Conservation (phyloP, 1,140 invertebrate species). For the Drosophila pandora region DNA sequence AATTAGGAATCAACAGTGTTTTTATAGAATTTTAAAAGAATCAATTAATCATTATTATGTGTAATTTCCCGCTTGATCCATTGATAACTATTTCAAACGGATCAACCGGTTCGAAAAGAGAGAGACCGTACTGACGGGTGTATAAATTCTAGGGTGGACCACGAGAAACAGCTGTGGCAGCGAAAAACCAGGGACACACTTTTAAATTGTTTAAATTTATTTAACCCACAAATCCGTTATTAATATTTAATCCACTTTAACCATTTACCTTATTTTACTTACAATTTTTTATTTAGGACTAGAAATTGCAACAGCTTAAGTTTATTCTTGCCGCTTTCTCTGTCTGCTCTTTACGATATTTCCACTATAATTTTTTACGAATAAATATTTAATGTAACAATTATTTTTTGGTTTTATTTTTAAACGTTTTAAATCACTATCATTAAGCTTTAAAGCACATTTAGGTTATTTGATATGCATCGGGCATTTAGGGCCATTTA, state of each 20-base stretch:
- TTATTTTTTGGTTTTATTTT: background rate
- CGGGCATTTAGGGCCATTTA: slow-evolving; percentile 28
- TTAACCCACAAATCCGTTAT: background rate
- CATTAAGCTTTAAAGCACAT: background rate
- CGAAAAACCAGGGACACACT: slow-evolving; percentile 23
- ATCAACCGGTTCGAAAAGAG: background rate
- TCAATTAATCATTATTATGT: background rate
- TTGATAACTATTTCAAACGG: background rate
- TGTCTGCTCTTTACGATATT: slow-evolving; percentile 11
- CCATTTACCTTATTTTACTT: slow-evolving; percentile 26
- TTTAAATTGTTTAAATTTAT: slow-evolving; percentile 34
- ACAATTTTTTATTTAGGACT: slow-evolving; percentile 11
- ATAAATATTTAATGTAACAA: slow-evolving; percentile 3
- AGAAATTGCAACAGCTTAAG: background rate
- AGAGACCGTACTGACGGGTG: slow-evolving; percentile 20
- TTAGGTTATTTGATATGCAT: slow-evolving; percentile 10
- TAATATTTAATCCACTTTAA: background rate
- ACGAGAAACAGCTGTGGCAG: slow-evolving; percentile 19
- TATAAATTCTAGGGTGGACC: slow-evolving; percentile 8
- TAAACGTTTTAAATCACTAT: slow-evolving; percentile 4
- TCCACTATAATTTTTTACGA: background rate
- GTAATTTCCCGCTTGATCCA: background rate
- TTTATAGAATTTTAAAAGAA: background rate
- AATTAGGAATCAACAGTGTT: background rate
- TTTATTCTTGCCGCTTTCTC: slow-evolving; percentile 1